phyloP scores from a whole-genome alignment of 1,140 invertebrate genomes.

The Drosophila quadrilineata region DNA sequence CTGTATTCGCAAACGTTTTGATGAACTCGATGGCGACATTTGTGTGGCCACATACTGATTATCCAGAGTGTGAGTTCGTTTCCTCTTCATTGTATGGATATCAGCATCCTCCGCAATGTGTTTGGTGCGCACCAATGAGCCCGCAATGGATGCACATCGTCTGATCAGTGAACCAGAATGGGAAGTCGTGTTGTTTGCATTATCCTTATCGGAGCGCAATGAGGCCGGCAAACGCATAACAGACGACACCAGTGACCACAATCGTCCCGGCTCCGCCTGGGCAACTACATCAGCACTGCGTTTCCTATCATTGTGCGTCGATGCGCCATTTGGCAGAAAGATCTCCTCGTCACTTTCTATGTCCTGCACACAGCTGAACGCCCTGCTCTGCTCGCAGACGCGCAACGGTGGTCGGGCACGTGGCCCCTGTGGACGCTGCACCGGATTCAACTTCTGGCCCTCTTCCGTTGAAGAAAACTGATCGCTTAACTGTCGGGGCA shows the following conservation, averaged over 20 bases:
- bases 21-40: slow-evolving; percentile 50
- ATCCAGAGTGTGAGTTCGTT: slow-evolving; percentile 70
- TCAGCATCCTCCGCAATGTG: slow-evolving; percentile 39
- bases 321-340: slow-evolving; percentile 51
- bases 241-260: slow-evolving; percentile 69
- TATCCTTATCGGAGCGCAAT: slow-evolving; percentile 42
- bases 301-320: slow-evolving; percentile 55
- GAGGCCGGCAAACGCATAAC: slow-evolving; percentile 63
- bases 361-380: slow-evolving; percentile 54
- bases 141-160: slow-evolving; percentile 73
- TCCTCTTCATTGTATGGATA: slow-evolving; percentile 59
- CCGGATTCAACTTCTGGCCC: background rate
- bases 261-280: slow-evolving; percentile 27
- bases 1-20: slow-evolving; percentile 74
- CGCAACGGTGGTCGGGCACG: slow-evolving; percentile 50
- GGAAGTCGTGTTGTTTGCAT: background rate
- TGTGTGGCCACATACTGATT: slow-evolving; percentile 40
- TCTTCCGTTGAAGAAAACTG: slow-evolving; percentile 38
- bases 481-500: slow-evolving; percentile 47
- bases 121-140: slow-evolving; percentile 59
- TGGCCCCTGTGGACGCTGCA: slow-evolving; percentile 20
- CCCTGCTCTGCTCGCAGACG: slow-evolving; percentile 23
- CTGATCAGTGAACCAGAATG: slow-evolving; percentile 51
- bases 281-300: background rate
- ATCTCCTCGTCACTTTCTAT: slow-evolving; percentile 44